Evolutionary conservation across 2,888 invertebrate genomes (phyloP).

Genomic region (Gymnocheta viridis): DNA sequence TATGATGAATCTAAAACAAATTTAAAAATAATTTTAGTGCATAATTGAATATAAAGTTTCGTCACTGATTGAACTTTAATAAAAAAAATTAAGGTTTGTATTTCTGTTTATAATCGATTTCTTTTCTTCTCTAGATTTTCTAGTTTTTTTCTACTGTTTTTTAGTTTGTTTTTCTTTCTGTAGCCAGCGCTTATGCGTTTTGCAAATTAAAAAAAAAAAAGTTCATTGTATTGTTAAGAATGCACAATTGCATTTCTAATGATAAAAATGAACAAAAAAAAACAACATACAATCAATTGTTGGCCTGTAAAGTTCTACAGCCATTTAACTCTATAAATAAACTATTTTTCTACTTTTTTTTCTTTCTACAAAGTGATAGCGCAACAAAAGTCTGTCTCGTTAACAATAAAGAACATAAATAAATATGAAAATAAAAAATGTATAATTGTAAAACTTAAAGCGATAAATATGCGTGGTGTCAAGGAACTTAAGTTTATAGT

Average conservation of each 20-base stretch:
- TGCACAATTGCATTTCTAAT: constrained; percentile 61
- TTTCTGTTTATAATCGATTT: background rate
- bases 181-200: background rate
- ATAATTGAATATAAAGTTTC: background rate
- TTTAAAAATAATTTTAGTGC: too few species aligned
- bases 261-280: constrained; percentile 37
- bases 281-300: constrained; percentile 47
- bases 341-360: constrained; percentile 37
- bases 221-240: constrained; percentile 68
- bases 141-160: background rate
- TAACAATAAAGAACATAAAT: background rate
- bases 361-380: constrained; percentile 17
- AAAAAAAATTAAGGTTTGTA: background rate
- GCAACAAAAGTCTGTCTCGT: background rate
- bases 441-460: constrained; percentile 18
- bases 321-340: constrained; percentile 58
- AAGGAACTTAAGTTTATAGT: constrained; percentile 45
- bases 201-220: constrained; percentile 31
- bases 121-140: background rate
- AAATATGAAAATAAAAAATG: background rate
- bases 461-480: constrained; percentile 52
- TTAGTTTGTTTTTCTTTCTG: too few species aligned
- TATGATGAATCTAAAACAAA: too few species aligned
- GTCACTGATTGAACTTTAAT: background rate
- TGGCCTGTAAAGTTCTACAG: constrained; percentile 38